These are phyloP conservation scores for Herminia tarsipennalis DNA, from an alignment of 2,888 invertebrate species.

Conservation along the genomic window DNA sequence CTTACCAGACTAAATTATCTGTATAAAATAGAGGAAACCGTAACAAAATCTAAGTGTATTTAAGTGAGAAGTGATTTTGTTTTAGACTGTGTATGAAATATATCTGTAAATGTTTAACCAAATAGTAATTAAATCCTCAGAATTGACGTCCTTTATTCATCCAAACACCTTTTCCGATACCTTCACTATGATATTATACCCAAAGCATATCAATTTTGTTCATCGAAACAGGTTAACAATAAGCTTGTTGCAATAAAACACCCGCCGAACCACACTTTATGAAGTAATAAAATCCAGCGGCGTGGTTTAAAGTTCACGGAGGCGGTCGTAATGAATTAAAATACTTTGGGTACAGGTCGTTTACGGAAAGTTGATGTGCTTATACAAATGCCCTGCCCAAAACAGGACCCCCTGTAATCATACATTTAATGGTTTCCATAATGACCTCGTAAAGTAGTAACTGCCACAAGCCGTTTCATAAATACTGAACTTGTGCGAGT, in stretches of 20 bases:
- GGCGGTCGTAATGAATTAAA: constrained; percentile 67
- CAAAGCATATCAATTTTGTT: constrained; percentile 31
- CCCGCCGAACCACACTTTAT: constrained; percentile 57
- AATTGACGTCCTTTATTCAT: too few species aligned
- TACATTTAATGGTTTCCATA: constrained; percentile 80
- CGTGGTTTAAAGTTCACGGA: constrained; percentile 65
- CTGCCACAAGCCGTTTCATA: constrained; percentile 73
- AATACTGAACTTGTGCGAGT: constrained; percentile 65
- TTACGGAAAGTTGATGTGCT: constrained; percentile 79
- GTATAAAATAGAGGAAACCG: too few species aligned
- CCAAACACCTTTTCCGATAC: too few species aligned
- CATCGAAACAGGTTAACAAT: constrained; percentile 49
- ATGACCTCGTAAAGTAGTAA: constrained; percentile 81
- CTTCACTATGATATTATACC: too few species aligned
- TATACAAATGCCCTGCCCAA: constrained; percentile 75
- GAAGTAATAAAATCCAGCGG: constrained; percentile 67
- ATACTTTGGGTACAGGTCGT: constrained; percentile 71
- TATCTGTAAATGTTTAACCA: too few species aligned
- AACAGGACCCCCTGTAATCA: constrained; percentile 75
- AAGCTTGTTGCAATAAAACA: constrained; percentile 54
- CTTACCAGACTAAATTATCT: too few species aligned
- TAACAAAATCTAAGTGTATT: too few species aligned
- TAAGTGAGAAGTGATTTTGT: too few species aligned
- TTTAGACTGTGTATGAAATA: too few species aligned
- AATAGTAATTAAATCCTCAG: too few species aligned